phyloP scores from a whole-genome alignment of 2,113 vertebrate genomes.

The Cynopterus brachyotis region DNA sequence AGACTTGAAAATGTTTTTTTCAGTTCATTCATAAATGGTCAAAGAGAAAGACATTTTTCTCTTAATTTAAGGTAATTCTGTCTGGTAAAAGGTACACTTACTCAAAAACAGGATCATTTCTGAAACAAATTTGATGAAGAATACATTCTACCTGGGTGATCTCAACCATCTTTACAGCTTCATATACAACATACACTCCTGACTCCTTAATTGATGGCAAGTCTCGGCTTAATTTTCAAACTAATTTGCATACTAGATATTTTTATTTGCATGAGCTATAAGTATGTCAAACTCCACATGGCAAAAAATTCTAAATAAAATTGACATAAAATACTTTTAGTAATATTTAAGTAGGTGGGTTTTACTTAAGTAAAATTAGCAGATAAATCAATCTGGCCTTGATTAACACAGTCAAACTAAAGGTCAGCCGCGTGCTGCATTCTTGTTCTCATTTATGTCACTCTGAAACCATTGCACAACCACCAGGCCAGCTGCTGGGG shows the following conservation, averaged over 20 bases:
- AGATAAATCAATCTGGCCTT: not conserved
- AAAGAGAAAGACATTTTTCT: not conserved
- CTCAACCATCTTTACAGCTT: not conserved
- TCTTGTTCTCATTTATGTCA: not conserved
- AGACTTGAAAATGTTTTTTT: not conserved
- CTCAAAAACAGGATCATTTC: not conserved
- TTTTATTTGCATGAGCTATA: not conserved
- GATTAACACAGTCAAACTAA: not conserved
- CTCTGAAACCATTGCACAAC: not conserved
- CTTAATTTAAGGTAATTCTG: not conserved
- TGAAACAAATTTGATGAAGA: not conserved
- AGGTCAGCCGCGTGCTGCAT: accelerated
- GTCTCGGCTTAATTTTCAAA: not conserved
- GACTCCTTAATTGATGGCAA: not conserved
- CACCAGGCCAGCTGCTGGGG: not conserved
- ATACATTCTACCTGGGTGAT: not conserved
- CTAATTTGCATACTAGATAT: not conserved
- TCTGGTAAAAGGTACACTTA: not conserved
- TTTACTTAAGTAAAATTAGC: not conserved
- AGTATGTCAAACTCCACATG: not conserved
- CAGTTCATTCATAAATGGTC: not conserved
- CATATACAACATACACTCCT: not conserved
- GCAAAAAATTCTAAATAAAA: not conserved
- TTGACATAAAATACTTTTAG: not conserved
- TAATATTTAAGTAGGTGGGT: not conserved